Evolutionary conservation across 1,140 invertebrate species (phyloP), one percentile per base, ranked within the genome.

Genomic region (Drosophila insularis): DNA sequence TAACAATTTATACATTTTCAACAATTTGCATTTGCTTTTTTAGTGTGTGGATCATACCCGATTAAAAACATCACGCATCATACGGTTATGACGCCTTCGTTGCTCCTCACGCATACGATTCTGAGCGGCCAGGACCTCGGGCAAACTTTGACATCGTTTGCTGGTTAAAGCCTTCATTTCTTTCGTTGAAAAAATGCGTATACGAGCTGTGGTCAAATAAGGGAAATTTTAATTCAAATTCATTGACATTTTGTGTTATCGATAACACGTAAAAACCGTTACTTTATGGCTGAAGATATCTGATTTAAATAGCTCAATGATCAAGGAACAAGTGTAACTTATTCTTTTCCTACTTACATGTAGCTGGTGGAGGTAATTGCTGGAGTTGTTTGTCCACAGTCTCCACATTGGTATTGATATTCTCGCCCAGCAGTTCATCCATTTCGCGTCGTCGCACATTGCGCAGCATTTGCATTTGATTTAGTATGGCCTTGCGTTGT

Each of bases 81-180:
- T 50, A 2, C 90, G 85, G 71, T 91, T 91, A 19, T 63, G 63
- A 23, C 81, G 80, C 60, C 86, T 80, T 2, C 71, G 73, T n/a
- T 72, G 82, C 68, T 90, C 78, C 40, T 90, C 85, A 2, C 58
- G 43, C 8, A 72, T 67, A 0, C 76, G 71, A 46, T 74, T 63
- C 53, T 81, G 63, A 1, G 74, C 78, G 11, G 79, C 89, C 19
- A 91, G 8, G 3, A 91, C 86, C 43, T 91, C 90, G 0, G 90
- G 90, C 64, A 91, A 56, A 8, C 35, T 65, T 13, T 78, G 68
- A 55, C 80, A 90, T 2, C 81, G 84, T 60, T 80, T 86, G 27
- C 58, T 80, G 14, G 90, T 91, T 55, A 91, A n/a, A 0, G 90
- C 90, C 60, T 91, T 91, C 90, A 91, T 91, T 60, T 91, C 82